Evolutionary conservation across 2,888 invertebrate species (phyloP).

Genomic region (Ischnus inquisitorius): DNA sequence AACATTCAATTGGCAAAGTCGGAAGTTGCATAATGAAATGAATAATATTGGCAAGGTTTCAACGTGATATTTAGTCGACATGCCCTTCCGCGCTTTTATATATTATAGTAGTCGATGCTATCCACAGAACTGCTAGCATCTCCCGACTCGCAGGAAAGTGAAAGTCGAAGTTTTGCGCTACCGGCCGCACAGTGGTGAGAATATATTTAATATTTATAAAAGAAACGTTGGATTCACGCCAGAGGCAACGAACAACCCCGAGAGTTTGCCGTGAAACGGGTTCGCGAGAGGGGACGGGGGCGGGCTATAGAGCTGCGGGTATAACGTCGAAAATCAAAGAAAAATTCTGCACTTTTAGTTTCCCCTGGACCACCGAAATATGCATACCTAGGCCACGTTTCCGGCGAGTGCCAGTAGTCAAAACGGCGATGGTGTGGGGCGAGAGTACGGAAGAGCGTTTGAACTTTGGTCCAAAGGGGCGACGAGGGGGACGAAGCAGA

Average conservation of each 20-base stretch:
- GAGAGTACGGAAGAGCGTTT: slow-evolving; percentile 45
- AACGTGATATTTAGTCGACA: slow-evolving; percentile 1
- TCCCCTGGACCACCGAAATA: slow-evolving; percentile 52
- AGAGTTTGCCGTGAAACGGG: slow-evolving; percentile 12
- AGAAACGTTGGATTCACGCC: slow-evolving; percentile 59
- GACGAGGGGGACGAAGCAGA: slow-evolving; percentile 54
- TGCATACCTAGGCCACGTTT: slow-evolving; percentile 54
- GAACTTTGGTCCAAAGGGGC: slow-evolving; percentile 57
- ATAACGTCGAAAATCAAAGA: slow-evolving; percentile 54
- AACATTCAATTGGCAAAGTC: slow-evolving; percentile 3
- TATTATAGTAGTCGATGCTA: background rate
- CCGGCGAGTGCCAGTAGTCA: slow-evolving; percentile 15
- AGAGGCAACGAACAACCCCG: slow-evolving; percentile 15
- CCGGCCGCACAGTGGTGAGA: slow-evolving; percentile 10
- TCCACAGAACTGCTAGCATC: background rate
- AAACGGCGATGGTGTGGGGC: slow-evolving; percentile 24
- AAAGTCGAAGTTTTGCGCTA: slow-evolving; percentile 23
- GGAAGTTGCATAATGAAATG: background rate
- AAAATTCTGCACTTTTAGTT: slow-evolving; percentile 62
- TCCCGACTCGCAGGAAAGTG: slow-evolving; percentile 3
- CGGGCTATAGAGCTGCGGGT: background rate
- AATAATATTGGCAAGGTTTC: background rate
- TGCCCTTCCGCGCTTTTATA: background rate
- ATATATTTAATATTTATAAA: slow-evolving; percentile 62
- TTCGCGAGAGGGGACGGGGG: background rate